Percentiles rank a stretch among this genome's conserved stretches.
Conservation (phyloP, 1,140 invertebrate species). For the Drosophila ogumai region DNA sequence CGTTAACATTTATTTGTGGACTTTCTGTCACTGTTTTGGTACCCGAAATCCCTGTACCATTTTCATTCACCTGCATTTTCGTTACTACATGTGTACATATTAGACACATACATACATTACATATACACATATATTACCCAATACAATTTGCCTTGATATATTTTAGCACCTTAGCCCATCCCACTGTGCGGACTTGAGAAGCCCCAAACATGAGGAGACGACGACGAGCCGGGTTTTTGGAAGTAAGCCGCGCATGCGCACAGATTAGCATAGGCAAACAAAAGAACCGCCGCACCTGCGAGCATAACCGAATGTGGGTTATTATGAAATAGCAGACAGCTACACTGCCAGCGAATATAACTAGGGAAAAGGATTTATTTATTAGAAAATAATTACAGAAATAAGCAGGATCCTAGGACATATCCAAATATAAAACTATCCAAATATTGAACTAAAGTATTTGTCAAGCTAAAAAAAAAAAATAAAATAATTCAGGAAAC, state of each 20-base stretch:
- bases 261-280: constrained; percentile 74
- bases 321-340: constrained; percentile 56
- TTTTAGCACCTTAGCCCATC: constrained; percentile 22
- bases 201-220: constrained; percentile 2
- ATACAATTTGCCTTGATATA: constrained; percentile 12
- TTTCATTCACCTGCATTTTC: background rate
- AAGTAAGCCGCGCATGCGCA: constrained; percentile 67
- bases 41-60: background rate
- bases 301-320: constrained; percentile 68
- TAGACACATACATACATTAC: background rate
- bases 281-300: constrained; percentile 46
- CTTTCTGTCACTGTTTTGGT: background rate
- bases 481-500: background rate
- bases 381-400: background rate
- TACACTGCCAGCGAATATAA: background rate
- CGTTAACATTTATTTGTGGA: background rate
- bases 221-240: constrained; percentile 10
- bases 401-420: background rate
- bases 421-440: background rate
- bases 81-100: background rate
- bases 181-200: constrained; percentile 35
- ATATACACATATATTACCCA: background rate
- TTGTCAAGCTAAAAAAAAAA: background rate
- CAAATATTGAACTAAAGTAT: background rate
- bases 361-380: background rate